Base-by-base conservation (phyloP, 2,113 vertebrate genomes). In the Leucopsar rothschildi region DNA sequence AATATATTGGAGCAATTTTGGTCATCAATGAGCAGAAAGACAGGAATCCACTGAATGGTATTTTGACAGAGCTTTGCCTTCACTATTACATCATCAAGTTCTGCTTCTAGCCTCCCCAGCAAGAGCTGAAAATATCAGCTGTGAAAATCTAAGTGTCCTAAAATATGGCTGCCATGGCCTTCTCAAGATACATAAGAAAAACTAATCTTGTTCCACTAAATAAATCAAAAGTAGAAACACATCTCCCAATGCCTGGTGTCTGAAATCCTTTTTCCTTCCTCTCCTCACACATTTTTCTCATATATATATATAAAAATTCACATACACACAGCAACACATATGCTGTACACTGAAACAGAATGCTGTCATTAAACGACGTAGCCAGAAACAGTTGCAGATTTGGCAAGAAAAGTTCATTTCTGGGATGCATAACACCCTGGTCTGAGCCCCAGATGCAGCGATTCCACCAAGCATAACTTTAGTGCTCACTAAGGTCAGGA, bases 401-500 rank as follows among this genome's bases (percentile, higher is more conserved):
- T 40, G 14, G 44, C 39, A 95, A 42, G 8, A 59, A 45, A 66
- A 42, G 15, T 78, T 44, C 0, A 2, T 50, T 87, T 60, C 61
- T 50, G n/a, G 13, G 8, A 50, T 23, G 37, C 3, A 31, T 11
- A 37, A 68, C 2, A 4, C 29, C 40, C 49, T 37, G 29, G 19
- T 22, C 27, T 69, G 37, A 64, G 44, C 12, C 22, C 49, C 52
- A 49, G n/a, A 35, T 2, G 3, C 27, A 39, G 6, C 0, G 10
- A 53, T 23, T 11, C 6, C 33, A 55, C 10, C 49, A 72, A 73
- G 29, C 10, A 6, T 20, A 35, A 33, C 0, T 0, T 0, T 17
- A 10, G 16, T 29, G 56, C 19, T 35, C 88, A 31, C 20, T 7
- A 47, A 37, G 13, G 25, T 24, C 20, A 6, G 13, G 42, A 61